Percentiles rank a stretch among this genome's conserved stretches.
Conservation (phyloP, 2,888 invertebrate species). For the Labia minor region DNA sequence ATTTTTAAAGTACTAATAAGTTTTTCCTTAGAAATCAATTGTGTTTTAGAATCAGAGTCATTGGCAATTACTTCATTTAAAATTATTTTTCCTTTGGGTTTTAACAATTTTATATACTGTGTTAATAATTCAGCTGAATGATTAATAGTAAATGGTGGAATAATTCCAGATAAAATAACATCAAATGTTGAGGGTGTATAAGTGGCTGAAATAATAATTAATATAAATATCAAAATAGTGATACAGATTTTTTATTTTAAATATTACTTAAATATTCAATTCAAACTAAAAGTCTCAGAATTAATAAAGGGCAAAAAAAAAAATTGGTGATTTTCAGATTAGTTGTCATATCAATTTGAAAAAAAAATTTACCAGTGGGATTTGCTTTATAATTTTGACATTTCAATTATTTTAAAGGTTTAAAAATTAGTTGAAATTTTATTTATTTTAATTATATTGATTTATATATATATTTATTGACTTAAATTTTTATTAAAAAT, state of each 20-base stretch:
- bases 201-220: constrained; percentile 38
- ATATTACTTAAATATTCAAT: too few species aligned
- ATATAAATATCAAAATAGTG: constrained; percentile 14
- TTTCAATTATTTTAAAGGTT: too few species aligned
- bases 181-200: constrained; percentile 50
- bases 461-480: too few species aligned
- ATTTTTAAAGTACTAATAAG: constrained; percentile 46
- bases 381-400: too few species aligned
- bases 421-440: too few species aligned
- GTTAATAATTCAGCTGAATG: constrained; percentile 41
- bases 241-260: neutral
- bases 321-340: too few species aligned
- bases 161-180: constrained; percentile 45
- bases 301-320: too few species aligned
- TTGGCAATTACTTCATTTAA: constrained; percentile 36
- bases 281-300: too few species aligned
- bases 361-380: too few species aligned
- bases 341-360: too few species aligned
- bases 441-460: too few species aligned
- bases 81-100: constrained; percentile 50
- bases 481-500: too few species aligned
- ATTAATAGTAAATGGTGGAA: constrained; percentile 38
- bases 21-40: constrained; percentile 30
- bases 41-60: constrained; percentile 30
- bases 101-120: constrained; percentile 48